phyloP scores from a whole-genome alignment of 2,888 invertebrate genomes.

The Erebia aethiops region DNA sequence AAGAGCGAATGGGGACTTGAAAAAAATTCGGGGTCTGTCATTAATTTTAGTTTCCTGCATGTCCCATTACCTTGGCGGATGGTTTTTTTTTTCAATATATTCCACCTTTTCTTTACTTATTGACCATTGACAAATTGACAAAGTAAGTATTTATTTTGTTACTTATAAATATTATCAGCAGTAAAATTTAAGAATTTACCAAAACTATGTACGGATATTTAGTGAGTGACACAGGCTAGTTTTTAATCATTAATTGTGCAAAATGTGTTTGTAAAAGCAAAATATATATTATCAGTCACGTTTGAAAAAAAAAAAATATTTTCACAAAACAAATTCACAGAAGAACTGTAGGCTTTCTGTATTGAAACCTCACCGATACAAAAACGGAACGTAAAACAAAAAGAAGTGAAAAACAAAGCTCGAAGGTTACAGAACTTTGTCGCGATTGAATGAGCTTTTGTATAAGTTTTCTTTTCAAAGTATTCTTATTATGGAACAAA shows the following conservation, averaged over 20 bases:
- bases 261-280: no score
- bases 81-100: no score
- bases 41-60: constrained; percentile 48
- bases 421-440: constrained; percentile 13
- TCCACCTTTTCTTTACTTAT: no score
- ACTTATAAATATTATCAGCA: no score
- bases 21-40: constrained; percentile 49
- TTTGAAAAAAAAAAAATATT: neutral
- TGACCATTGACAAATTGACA: no score
- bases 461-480: constrained; percentile 4
- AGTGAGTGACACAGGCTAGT: no score
- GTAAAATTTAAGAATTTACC: no score
- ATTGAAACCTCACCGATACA: neutral
- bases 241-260: no score
- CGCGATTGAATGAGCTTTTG: constrained; percentile 13
- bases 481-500: neutral
- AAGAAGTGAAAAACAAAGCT: constrained; percentile 1
- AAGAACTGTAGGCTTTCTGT: neutral
- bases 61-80: neutral
- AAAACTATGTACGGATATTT: no score
- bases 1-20: constrained; percentile 55
- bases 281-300: no score
- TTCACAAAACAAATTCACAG: neutral
- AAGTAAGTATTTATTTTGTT: no score
- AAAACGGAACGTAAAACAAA: constrained; percentile 1